Evolutionary conservation across 53 echinoderm and acorn worm genomes (phyloP).

Genomic region (Zoroaster sp.): DNA sequence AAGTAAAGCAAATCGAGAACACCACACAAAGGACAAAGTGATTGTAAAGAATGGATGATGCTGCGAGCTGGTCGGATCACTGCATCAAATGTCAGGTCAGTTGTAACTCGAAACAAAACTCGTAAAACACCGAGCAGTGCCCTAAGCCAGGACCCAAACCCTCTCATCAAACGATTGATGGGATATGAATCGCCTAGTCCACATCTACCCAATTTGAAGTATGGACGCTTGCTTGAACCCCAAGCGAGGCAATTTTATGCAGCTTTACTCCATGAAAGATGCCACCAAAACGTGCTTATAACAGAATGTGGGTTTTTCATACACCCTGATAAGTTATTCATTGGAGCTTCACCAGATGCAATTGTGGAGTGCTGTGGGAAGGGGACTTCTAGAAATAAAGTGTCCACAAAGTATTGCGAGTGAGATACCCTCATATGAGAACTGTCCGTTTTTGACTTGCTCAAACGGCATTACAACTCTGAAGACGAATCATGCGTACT

Average conservation of each 20-base stretch:
- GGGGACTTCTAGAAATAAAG: slow-evolving; percentile 18
- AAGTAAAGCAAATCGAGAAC: neutral
- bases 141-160: neutral
- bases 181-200: neutral
- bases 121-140: neutral
- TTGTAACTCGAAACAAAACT: slow-evolving; percentile 13
- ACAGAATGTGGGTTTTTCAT: neutral
- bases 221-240: slow-evolving; percentile 7
- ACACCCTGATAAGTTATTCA: too few species aligned
- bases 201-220: slow-evolving; percentile 11
- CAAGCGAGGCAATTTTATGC: neutral
- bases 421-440: neutral
- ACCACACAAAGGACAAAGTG: neutral
- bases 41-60: neutral
- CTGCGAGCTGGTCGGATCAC: neutral
- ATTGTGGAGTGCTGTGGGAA: neutral
- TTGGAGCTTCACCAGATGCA: slow-evolving; percentile 10
- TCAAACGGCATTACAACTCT: too few species aligned
- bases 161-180: slow-evolving; percentile 18
- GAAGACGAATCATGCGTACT: too few species aligned
- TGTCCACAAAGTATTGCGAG: neutral
- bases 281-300: neutral
- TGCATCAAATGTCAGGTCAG: slow-evolving; percentile 1
- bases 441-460: neutral
- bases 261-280: neutral